A percentile compares a stretch with the other conserved stretches of the same genome.
phyloP scores from a whole-genome alignment of 2,888 invertebrate species.

The Eupithecia insigniata region DNA sequence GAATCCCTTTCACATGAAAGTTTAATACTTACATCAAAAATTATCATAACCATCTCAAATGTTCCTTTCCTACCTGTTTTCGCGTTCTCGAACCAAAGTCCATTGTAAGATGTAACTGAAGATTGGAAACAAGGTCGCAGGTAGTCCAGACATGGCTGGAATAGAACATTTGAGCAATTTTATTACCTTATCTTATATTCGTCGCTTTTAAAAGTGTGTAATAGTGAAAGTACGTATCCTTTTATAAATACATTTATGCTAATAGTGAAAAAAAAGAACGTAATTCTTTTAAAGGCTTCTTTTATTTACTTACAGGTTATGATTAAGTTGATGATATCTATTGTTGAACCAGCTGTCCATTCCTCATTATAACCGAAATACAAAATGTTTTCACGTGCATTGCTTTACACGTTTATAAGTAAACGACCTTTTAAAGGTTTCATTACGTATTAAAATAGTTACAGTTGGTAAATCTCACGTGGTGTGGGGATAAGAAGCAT shows the following conservation, averaged over 20 bases:
- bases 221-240: too few species aligned
- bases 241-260: too few species aligned
- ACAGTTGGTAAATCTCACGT: slow-evolving; percentile 39
- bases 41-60: slow-evolving; percentile 43
- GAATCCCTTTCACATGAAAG: slow-evolving; percentile 1
- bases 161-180: slow-evolving; percentile 29
- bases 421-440: slow-evolving; percentile 30
- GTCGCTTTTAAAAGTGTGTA: background rate
- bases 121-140: slow-evolving; percentile 62
- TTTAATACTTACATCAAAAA: slow-evolving; percentile 33
- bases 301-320: background rate
- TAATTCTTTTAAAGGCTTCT: too few species aligned
- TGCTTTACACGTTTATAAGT: background rate
- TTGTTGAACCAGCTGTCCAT: slow-evolving; percentile 16
- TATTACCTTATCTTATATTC: slow-evolving; percentile 4
- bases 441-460: slow-evolving; percentile 45
- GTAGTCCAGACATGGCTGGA: slow-evolving; percentile 50
- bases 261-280: too few species aligned
- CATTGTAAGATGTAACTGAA: slow-evolving; percentile 68
- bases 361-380: background rate
- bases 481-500: slow-evolving; percentile 44
- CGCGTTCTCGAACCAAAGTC: slow-evolving; percentile 54
- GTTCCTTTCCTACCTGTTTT: slow-evolving; percentile 36
- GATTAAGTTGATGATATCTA: slow-evolving; percentile 1
- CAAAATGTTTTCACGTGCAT: background rate